phyloP scores from a whole-genome alignment of 2,797 vertebrate genomes.

The Adrianichthys oophorus region DNA sequence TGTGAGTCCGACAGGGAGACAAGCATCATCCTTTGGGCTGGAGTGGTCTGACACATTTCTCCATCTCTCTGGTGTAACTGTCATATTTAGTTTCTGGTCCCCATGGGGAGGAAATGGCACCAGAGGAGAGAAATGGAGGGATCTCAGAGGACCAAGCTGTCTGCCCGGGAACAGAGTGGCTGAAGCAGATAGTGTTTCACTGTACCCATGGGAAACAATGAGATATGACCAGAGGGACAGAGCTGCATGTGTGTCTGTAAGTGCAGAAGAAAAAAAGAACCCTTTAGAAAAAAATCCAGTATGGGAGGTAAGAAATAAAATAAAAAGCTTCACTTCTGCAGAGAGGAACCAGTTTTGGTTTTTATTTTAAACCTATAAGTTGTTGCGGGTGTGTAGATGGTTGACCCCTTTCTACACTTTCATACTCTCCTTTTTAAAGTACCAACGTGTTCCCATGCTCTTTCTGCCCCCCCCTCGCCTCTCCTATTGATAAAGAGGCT shows the following conservation, averaged over 20 bases:
- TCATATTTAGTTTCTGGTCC: conserved; percentile 73
- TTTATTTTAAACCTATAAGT: background rate
- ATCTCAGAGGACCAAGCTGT: conserved; percentile 68
- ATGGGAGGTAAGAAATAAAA: conserved; percentile 1
- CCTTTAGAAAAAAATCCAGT: conserved; percentile 8
- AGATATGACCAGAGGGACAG: conserved; percentile 60
- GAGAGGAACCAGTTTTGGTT: background rate
- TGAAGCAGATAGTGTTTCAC: conserved; percentile 69
- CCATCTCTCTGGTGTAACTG: conserved; percentile 59
- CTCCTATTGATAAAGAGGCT: conserved; percentile 33
- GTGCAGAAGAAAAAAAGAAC: conserved; percentile 15
- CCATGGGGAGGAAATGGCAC: conserved; percentile 55
- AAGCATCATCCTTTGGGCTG: conserved; percentile 38
- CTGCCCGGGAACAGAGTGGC: conserved; percentile 61
- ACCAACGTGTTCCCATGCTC: conserved; percentile 59
- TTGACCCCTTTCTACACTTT: conserved; percentile 2
- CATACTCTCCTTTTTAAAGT: background rate
- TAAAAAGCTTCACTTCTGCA: background rate
- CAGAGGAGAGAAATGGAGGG: conserved; percentile 41
- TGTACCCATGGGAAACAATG: conserved; percentile 58
- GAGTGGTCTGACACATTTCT: conserved; percentile 61
- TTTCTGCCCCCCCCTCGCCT: conserved; percentile 20
- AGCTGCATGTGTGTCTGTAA: conserved; percentile 21
- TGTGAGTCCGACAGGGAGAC: conserved; percentile 24
- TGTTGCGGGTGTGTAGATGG: background rate